These are phyloP conservation scores for Epinephelus awoara DNA, from an alignment of 2,797 vertebrate species.

Conservation along the genomic window DNA sequence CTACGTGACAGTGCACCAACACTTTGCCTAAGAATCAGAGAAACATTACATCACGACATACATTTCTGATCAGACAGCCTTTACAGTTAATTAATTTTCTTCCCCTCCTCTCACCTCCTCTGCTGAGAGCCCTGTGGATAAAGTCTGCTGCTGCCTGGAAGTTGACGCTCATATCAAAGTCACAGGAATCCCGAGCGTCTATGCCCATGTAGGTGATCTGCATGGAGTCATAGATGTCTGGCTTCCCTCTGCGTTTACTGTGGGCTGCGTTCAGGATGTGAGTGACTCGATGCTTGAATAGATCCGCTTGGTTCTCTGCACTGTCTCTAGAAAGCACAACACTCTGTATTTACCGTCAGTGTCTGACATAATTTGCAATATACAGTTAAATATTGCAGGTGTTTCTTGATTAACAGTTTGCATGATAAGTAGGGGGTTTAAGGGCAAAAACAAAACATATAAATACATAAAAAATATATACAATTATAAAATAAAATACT, in stretches of 20 bases:
- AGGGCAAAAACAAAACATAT: too few species aligned
- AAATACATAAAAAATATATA: too few species aligned
- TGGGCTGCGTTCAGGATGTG: conserved; percentile 93
- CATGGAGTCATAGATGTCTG: conserved; percentile 86
- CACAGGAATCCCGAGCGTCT: conserved; percentile 89
- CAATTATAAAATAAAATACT: too few species aligned
- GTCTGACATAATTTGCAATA: not conserved
- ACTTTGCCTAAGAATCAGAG: conserved; percentile 87
- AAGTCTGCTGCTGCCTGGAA: conserved; percentile 92
- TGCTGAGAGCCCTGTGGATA: conserved; percentile 89
- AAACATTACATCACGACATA: not conserved
- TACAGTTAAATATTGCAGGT: not conserved
- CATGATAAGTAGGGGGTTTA: not conserved
- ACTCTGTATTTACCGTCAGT: not conserved
- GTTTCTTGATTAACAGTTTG: not conserved
- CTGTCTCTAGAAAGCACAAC: conserved; percentile 84
- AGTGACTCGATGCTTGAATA: conserved; percentile 88
- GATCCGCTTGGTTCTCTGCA: conserved; percentile 88
- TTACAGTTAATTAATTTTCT: not conserved
- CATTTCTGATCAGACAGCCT: not conserved
- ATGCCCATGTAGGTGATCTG: conserved; percentile 92
- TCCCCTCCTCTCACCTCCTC: conserved; percentile 77
- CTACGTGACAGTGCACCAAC: conserved; percentile 94
- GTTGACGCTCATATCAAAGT: conserved; percentile 93
- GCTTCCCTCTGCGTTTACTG: conserved; percentile 86